phyloP scores from a whole-genome alignment of 2,888 invertebrate genomes.

The Adelognathus sp. region DNA sequence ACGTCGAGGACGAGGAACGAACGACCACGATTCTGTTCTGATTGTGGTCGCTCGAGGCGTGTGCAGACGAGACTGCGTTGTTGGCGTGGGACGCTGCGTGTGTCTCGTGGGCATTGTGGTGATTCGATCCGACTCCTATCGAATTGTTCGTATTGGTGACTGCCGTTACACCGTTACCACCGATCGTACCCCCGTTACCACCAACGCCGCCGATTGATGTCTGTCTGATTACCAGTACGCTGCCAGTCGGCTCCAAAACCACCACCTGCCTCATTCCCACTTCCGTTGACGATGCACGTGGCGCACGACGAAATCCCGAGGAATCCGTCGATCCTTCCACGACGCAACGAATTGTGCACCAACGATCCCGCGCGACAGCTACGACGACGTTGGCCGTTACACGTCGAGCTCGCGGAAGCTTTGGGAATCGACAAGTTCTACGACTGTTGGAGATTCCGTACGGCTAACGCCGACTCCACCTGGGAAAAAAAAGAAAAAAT shows the following conservation, averaged over 20 bases:
- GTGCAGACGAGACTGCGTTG: conserved; percentile 69
- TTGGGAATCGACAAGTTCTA: conserved; percentile 53
- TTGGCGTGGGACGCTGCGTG: conserved; percentile 67
- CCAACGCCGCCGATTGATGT: conserved; percentile 70
- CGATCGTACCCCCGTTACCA: conserved; percentile 54
- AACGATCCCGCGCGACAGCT: conserved; percentile 45
- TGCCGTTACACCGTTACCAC: conserved; percentile 64
- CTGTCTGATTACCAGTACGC: conserved; percentile 79
- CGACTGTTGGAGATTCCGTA: conserved; percentile 66
- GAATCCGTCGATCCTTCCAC: conserved; percentile 27
- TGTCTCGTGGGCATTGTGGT: conserved; percentile 70
- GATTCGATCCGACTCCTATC: conserved; percentile 58
- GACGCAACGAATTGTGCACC: conserved; percentile 16
- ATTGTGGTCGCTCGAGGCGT: conserved; percentile 77
- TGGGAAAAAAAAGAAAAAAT: conserved; percentile 53
- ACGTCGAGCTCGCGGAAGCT: conserved; percentile 49
- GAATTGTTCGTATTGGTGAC: conserved; percentile 69
- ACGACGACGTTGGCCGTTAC: conserved; percentile 47
- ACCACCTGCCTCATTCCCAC: conserved; percentile 77
- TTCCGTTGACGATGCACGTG: conserved; percentile 44
- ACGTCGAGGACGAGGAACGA: conserved; percentile 75
- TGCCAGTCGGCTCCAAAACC: conserved; percentile 79
- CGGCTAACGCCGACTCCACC: conserved; percentile 68
- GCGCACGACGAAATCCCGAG: conserved; percentile 25
- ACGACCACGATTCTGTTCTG: conserved; percentile 80